phyloP scores from a whole-genome alignment of 2,797 vertebrate genomes.

The Lateolabrax maculatus region DNA sequence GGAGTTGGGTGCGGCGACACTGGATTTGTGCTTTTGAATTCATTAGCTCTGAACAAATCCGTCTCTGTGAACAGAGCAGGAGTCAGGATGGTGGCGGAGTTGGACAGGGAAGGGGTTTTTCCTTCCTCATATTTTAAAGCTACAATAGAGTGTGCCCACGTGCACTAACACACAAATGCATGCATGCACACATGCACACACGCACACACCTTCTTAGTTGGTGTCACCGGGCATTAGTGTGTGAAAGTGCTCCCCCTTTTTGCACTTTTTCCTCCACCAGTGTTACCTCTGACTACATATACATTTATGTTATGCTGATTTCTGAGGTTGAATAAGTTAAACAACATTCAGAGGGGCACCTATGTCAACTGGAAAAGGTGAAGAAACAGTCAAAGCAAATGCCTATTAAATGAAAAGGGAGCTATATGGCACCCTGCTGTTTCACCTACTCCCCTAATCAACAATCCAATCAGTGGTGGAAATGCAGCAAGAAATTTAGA shows the following conservation, averaged over 20 bases:
- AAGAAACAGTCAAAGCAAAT: not conserved
- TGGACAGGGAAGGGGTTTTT: conserved; percentile 52
- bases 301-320: too few relatives aligned
- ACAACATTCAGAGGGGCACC: not conserved
- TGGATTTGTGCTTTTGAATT: conserved; percentile 76
- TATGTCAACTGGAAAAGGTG: not conserved
- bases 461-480: not conserved
- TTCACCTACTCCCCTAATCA: not conserved
- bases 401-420: not conserved
- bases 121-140: conserved; percentile 42
- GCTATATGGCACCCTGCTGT: not conserved
- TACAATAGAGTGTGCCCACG: not conserved
- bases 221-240: not conserved
- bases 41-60: conserved; percentile 75
- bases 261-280: too few relatives aligned
- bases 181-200: not conserved
- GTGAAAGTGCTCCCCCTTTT: not conserved
- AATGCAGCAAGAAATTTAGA: not conserved
- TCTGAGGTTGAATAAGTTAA: not conserved
- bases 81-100: conserved; percentile 42
- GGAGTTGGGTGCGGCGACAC: conserved; percentile 65
- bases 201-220: not conserved
- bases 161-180: not conserved
- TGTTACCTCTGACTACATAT: not conserved
- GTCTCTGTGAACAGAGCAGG: conserved; percentile 73